Evolutionary conservation across 2,797 vertebrate genomes (phyloP), one percentile per base, ranked within the genome.

Genomic region (Bucorvus abyssinicus): DNA sequence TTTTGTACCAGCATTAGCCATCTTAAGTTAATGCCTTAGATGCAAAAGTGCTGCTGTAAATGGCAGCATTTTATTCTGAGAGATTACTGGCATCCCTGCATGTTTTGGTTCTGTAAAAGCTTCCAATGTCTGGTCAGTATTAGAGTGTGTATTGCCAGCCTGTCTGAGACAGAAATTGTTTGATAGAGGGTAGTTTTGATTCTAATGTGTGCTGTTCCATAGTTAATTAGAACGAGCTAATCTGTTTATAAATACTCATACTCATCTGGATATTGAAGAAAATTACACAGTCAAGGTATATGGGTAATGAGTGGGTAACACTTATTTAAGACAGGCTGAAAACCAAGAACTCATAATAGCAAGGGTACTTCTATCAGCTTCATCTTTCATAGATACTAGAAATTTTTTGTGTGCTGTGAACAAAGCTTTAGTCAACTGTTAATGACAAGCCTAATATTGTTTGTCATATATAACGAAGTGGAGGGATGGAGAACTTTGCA

Each of bases 81-180:
- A 36, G 38, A 19, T 87, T 90, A 42, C 36, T 84, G 85, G 17
- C 65, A 88, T 75, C 68, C 20, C 29, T 79, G 44, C 24, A 10
- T 83, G 36, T 75, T 92, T 85, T 94, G 27, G 32, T 87, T 77
- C 64, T 85, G 21, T 90, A 49, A 93, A 92, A 87, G 81, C 49
- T 83, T 92, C 53, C 68, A 50, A 27, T 91, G 36, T 77, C 75
- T 91, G 60, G 26, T 89, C 45, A 63, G 38, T 79, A 16, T 87
- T 76, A 34, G 36, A 59, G 14, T 71, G 70, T 57, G 15, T 70
- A 45, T 89, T 85, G 60, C 45, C 52, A 71, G 57, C 26, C 26
- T 91, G n/a, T 75, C 61, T 24, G 53, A 83, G 61, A 86, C 45
- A 77, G n/a, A 45, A 83, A 42, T 36, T 79, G 36, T 73, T 93